Evolutionary conservation across 2,797 vertebrate species (phyloP), one percentile per base, ranked within the genome.

Genomic region (Menidia menidia): DNA sequence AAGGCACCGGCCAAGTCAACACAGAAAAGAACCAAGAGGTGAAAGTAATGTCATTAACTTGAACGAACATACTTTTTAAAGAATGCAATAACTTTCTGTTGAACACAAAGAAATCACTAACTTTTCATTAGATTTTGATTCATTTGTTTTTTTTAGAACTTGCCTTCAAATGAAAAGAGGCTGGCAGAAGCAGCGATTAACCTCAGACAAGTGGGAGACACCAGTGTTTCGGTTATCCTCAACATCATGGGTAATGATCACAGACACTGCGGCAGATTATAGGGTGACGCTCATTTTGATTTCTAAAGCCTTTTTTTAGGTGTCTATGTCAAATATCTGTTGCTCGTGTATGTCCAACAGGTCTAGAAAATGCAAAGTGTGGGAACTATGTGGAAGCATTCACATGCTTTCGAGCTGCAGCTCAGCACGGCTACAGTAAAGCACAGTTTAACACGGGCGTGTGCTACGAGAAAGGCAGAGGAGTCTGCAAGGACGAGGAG

Each of bases 401-500:
- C 64, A 83, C 86, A 69, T 97, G 95, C 88, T 99, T 99, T 86
- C 85, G 90, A 32, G 93, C 94, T 81, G 95, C 97, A 2, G 97
- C 97, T 9, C 90, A 94, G 52, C 95, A 88, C 0, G 94, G 95
- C 68, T 98, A 98, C 92, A 93, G 80, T 89, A 99, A 98, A 86
- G 97, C 97, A 39, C 96, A 98, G 85, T 98, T 96, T 89, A 99
- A 99, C 0, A 75, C 92, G 0, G 98, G 95, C 0, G 94, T 99
- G 76, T 99, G 97, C 90, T 97, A 96, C 0, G 96, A 98, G 88
- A 94, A 91, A 8, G 97, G 97, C 71, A 93, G 92, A 85, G 98
- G 97, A 75, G 95, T 96, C 0, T 3, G 54, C 2, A 93, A 82
- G 68, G 88, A 97, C 85, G 71, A 81, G 45, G 71, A 90, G 18